These are phyloP conservation scores for Dromaius novaehollandiae DNA, from an alignment of 2,113 vertebrate genomes.

Conservation along the genomic window DNA sequence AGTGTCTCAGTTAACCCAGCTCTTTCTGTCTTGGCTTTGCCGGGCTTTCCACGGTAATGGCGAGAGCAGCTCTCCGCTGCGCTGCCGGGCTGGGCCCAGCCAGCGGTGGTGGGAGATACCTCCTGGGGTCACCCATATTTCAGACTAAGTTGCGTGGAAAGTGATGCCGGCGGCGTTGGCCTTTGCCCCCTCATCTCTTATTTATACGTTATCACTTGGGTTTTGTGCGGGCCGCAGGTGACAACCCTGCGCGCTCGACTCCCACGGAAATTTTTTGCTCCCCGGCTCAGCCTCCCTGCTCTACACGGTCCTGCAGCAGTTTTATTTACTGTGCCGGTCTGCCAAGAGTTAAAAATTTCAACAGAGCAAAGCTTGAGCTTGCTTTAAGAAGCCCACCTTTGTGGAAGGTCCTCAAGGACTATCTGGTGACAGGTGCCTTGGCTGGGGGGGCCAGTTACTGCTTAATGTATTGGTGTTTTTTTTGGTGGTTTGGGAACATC, in stretches of 20 bases:
- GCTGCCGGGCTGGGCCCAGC: background rate
- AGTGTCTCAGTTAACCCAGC: background rate
- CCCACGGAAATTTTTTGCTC: background rate
- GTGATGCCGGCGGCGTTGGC: rapidly evolving
- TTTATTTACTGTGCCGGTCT: background rate
- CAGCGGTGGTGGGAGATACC: background rate
- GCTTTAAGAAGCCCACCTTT: background rate
- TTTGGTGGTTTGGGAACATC: background rate
- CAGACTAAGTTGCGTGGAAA: background rate
- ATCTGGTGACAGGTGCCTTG: background rate
- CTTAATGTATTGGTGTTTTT: rapidly evolving
- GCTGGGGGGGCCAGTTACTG: background rate
- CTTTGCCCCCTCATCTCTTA: background rate
- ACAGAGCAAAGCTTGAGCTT: background rate
- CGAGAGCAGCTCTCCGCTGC: background rate
- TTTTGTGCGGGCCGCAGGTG: background rate
- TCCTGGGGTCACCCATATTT: background rate
- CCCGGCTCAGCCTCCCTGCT: background rate
- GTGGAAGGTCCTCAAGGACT: background rate
- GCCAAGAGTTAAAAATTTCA: background rate
- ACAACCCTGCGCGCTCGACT: rapidly evolving
- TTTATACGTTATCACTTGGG: background rate
- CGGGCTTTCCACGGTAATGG: background rate
- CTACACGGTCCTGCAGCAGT: background rate
- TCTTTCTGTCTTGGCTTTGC: constrained; percentile 27